Percentiles rank a stretch among this genome's conserved stretches.
Evolutionary conservation across 2,113 vertebrate genomes (phyloP).

Genomic region (Elaphurus davidianus): DNA sequence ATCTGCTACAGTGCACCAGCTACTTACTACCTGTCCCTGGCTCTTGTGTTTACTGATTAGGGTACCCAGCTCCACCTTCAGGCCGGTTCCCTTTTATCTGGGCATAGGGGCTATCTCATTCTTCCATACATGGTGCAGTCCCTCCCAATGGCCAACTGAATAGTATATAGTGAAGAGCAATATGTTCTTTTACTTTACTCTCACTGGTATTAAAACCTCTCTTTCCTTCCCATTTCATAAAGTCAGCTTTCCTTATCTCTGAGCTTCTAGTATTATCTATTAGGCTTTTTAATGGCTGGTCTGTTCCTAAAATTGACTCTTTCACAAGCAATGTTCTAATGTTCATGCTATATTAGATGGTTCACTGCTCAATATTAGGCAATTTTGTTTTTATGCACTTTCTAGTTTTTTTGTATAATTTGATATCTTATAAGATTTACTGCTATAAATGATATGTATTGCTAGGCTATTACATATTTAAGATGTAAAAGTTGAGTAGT

Average conservation of each 20-base stretch:
- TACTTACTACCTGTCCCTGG: neutral
- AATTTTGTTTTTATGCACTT: neutral
- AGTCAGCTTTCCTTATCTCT: neutral
- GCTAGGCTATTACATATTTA: neutral
- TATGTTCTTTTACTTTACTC: neutral
- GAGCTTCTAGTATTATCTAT: neutral
- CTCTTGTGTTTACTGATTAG: conserved; percentile 18
- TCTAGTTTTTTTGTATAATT: neutral
- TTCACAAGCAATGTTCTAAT: neutral
- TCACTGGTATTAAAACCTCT: neutral
- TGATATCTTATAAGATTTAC: neutral
- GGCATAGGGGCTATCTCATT: conserved; percentile 21
- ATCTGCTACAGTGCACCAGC: neutral
- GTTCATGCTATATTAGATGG: neutral
- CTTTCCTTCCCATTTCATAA: neutral
- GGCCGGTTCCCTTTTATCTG: conserved; percentile 45
- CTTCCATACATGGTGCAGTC: neutral
- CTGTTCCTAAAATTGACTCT: neutral
- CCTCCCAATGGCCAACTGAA: neutral
- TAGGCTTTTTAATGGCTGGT: neutral
- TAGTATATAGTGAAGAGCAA: neutral
- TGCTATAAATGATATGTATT: neutral
- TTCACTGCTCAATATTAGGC: neutral
- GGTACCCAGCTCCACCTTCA: neutral
- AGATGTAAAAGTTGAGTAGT: neutral